Base-by-base conservation (phyloP, 1,140 invertebrate species). In the Paracyclopina nana region DNA sequence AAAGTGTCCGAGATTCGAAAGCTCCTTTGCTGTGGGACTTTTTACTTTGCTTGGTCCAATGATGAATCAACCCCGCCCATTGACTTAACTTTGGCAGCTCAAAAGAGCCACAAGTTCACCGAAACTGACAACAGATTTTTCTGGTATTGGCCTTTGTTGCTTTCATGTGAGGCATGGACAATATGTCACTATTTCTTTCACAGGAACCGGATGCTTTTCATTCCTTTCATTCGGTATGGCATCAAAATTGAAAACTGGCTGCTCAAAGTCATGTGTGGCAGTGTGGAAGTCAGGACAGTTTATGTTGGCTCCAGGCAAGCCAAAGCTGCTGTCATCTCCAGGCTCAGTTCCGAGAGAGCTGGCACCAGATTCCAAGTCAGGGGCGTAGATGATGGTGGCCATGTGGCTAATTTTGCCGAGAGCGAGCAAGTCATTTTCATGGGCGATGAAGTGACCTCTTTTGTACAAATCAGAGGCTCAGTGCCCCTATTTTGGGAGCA, bases 331-430 rank as follows among this genome's bases (percentile, higher is more conserved):
- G 74, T 99, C 16, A 79, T 98, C 50, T 98, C 94, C 9, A 70
- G 95, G 50, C 71, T 98, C 4, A 96, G 88, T 63, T 95, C 85
- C 67, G 92, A 99, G 69, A 70, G 94, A 58, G 87, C 87, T 31
- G 90, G 90, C 5, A 95, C 90, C 11, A 74, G 84, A 55, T 98
- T 98, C 62, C 96, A 97, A 70, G 91, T 96, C 0, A 71, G 95
- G 57, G 95, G 95, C n/a, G 84, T 80, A 29, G 96, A 99, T 68
- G 94, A 99, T 70, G 86, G 95, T 64, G 95, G 95, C 0, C 82
- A 95, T 70, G 94, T 98, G 28, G 95, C 95, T 1, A 99, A 99
- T 71, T 98, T 98, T 74, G 91, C 97, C 8, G 95, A 99, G 74
- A 98, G 92, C 0, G 95, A 99, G 68, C 95, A 98, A 70, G 76